Evolutionary conservation across 2,888 invertebrate genomes (phyloP).

Genomic region (Trachelus stipa): DNA sequence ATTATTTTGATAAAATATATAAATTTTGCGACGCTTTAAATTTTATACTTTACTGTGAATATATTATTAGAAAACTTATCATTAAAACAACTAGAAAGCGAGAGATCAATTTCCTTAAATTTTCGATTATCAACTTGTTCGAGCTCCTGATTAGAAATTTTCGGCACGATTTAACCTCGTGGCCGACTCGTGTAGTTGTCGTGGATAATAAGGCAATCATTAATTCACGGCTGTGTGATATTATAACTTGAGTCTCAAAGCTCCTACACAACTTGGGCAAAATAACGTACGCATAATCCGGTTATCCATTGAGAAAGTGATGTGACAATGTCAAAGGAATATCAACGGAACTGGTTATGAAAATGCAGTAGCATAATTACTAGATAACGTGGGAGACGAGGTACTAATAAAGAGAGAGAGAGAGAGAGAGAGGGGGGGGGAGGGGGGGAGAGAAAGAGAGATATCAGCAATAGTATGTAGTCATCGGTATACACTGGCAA

Average conservation of each 20-base stretch:
- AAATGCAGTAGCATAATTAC: background rate
- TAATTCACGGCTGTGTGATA: background rate
- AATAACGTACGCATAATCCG: background rate
- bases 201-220: background rate
- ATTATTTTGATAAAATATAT: too few relatives aligned
- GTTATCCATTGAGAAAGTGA: background rate
- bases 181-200: background rate
- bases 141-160: background rate
- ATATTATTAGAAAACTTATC: background rate
- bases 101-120: background rate
- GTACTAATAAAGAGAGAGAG: background rate
- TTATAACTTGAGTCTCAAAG: background rate
- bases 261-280: background rate
- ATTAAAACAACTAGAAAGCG: background rate
- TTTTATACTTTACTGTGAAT: background rate
- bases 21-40: background rate
- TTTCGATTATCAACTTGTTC: background rate
- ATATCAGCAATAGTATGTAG: background rate
- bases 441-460: too few relatives aligned
- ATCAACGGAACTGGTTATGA: background rate
- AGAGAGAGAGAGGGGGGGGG: too few relatives aligned
- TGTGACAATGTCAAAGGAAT: background rate
- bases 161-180: background rate
- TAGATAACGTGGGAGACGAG: background rate
- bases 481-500: background rate